Conservation (phyloP, 2,797 vertebrate species). For the Sorex maritimensis region DNA sequence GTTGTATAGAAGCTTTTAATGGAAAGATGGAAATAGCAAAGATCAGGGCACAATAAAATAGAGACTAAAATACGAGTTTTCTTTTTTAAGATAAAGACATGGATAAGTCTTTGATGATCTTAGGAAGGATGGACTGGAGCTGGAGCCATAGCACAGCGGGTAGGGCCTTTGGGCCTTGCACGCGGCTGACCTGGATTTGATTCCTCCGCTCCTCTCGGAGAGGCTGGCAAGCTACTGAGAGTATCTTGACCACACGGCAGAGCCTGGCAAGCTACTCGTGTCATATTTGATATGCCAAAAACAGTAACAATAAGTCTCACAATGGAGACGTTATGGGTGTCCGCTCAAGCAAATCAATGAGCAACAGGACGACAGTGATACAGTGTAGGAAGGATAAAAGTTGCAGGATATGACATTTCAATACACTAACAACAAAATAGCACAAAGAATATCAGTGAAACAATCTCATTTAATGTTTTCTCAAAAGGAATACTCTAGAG, state of each 20-base stretch:
- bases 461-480: not conserved
- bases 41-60: not conserved
- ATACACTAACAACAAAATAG: not conserved
- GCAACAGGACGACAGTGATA: too few relatives aligned
- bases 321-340: too few relatives aligned
- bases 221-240: too few relatives aligned
- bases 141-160: too few relatives aligned
- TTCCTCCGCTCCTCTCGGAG: too few relatives aligned
- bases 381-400: not conserved
- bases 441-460: not conserved
- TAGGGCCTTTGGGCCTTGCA: too few relatives aligned
- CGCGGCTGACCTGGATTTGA: too few relatives aligned
- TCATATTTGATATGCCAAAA: too few relatives aligned
- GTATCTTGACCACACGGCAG: too few relatives aligned
- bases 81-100: constrained; percentile 1
- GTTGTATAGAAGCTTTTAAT: not conserved
- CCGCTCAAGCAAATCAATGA: too few relatives aligned
- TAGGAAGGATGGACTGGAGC: not conserved
- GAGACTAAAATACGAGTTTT: not conserved
- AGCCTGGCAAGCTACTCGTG: too few relatives aligned
- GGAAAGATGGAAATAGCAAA: not conserved
- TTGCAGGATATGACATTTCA: not conserved
- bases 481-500: not conserved
- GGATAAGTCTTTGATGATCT: not conserved
- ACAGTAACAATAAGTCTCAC: too few relatives aligned